These are phyloP conservation scores for Ceratosolen fusciceps DNA, from an alignment of 1,140 invertebrate genomes.

Conservation along the genomic window DNA sequence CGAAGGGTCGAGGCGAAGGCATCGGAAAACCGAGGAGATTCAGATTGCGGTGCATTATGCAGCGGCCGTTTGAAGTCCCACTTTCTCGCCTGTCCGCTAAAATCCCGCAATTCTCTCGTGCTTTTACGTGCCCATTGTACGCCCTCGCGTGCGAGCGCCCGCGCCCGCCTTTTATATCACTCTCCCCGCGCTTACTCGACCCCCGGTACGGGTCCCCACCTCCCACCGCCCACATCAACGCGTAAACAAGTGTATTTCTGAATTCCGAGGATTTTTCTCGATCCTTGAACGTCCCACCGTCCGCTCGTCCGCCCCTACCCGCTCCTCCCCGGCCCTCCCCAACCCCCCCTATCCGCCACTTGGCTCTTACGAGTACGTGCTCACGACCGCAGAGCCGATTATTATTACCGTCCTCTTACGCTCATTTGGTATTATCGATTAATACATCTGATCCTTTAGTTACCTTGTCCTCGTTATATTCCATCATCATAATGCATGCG, in stretches of 20 bases:
- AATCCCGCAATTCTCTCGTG: constrained; percentile 13
- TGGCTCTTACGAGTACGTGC: too few relatives aligned
- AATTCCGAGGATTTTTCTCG: neutral
- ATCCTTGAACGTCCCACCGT: neutral
- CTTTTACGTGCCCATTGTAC: neutral
- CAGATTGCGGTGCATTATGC: constrained; percentile 56
- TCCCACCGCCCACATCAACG: neutral
- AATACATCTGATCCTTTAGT: too few relatives aligned
- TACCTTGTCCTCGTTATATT: too few relatives aligned
- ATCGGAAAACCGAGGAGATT: constrained; percentile 7
- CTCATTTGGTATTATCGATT: too few relatives aligned
- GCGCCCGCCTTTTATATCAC: neutral
- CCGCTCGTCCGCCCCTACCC: neutral
- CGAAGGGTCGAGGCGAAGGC: constrained; percentile 46
- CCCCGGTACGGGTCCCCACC: too few relatives aligned
- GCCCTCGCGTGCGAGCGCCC: neutral
- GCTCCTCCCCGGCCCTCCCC: neutral
- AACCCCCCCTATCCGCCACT: too few relatives aligned
- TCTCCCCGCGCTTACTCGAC: too few relatives aligned
- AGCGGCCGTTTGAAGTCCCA: constrained; percentile 59
- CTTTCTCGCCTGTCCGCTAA: constrained; percentile 49
- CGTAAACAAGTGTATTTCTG: constrained; percentile 28
- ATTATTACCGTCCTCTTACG: too few relatives aligned
- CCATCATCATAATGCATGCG: too few relatives aligned
- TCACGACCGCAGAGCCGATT: neutral